Percentiles rank a stretch among this genome's conserved stretches.
Evolutionary conservation across 2,797 vertebrate species (phyloP).

Genomic region (Danio jaintianensis): DNA sequence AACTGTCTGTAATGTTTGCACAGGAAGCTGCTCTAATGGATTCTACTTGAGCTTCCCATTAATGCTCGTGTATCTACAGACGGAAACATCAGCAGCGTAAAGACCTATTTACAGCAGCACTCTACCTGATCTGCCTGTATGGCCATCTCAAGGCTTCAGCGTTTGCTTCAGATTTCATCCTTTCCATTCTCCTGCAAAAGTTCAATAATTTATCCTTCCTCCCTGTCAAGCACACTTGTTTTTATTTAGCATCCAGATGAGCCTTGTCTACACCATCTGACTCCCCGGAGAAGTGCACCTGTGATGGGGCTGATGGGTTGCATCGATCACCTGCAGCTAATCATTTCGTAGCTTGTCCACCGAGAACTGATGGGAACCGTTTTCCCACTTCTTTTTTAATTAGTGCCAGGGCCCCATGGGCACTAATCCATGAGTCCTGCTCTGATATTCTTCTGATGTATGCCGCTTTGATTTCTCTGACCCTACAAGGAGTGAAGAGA

Average conservation of each 20-base stretch:
- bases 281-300: constrained; percentile 54
- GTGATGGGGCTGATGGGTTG: constrained; percentile 64
- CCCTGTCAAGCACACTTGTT: constrained; percentile 63
- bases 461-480: constrained; percentile 81
- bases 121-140: constrained; percentile 33
- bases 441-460: constrained; percentile 83
- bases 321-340: constrained; percentile 80
- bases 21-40: constrained; percentile 50
- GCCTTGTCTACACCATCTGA: constrained; percentile 32
- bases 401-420: constrained; percentile 76
- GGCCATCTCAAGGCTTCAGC: constrained; percentile 46
- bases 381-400: constrained; percentile 77
- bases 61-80: constrained; percentile 23
- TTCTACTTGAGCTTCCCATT: constrained; percentile 42
- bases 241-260: constrained; percentile 68
- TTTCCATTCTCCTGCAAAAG: constrained; percentile 33
- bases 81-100: constrained; percentile 39
- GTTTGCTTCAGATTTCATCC: constrained; percentile 43
- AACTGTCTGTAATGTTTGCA: constrained; percentile 31
- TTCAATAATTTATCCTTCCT: constrained; percentile 63
- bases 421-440: constrained; percentile 77
- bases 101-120: constrained; percentile 43
- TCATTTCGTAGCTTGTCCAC: constrained; percentile 70
- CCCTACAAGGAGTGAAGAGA: constrained; percentile 75
- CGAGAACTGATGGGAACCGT: constrained; percentile 69